Evolutionary conservation across 2,888 invertebrate genomes (phyloP).

Genomic region (Drosophila peninsularis): DNA sequence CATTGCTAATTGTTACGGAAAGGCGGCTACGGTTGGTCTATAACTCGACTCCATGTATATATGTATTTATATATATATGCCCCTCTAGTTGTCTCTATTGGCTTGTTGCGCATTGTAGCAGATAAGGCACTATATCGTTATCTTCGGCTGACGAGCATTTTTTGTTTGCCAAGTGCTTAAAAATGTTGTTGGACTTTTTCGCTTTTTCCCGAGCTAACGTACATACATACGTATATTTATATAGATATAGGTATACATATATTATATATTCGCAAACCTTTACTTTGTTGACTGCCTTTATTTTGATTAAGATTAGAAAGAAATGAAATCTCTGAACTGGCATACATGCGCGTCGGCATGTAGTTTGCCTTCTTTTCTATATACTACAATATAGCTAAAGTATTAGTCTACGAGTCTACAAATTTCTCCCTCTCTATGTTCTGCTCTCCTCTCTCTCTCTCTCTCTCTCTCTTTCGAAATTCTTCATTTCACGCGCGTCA

Average conservation of each 20-base stretch:
- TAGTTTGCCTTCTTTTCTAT: conserved; percentile 2
- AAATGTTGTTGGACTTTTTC: conserved; percentile 15
- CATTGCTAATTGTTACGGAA: conserved; percentile 22
- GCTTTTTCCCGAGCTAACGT: conserved; percentile 1
- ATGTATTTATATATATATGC: neutral
- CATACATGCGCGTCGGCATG: conserved; percentile 36
- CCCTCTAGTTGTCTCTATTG: conserved; percentile 35
- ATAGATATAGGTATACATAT: conserved; percentile 17
- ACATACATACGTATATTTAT: neutral
- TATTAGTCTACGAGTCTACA: neutral
- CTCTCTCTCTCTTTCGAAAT: conserved; percentile 9
- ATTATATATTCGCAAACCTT: conserved; percentile 65
- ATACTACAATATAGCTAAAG: neutral
- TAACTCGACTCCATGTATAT: neutral
- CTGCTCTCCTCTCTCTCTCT: neutral
- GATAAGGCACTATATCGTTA: conserved; percentile 71
- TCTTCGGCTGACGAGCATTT: conserved; percentile 57
- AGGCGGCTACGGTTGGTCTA: conserved; percentile 2
- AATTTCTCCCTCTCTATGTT: neutral
- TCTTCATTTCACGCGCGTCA: conserved; percentile 29
- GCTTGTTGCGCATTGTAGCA: conserved; percentile 38
- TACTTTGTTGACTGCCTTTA: conserved; percentile 31
- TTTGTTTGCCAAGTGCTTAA: conserved; percentile 71
- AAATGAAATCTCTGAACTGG: conserved; percentile 17
- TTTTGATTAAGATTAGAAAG: conserved; percentile 59